Evolutionary conservation across 2,113 vertebrate genomes (phyloP).

Genomic region (Pangasianodon gigas): DNA sequence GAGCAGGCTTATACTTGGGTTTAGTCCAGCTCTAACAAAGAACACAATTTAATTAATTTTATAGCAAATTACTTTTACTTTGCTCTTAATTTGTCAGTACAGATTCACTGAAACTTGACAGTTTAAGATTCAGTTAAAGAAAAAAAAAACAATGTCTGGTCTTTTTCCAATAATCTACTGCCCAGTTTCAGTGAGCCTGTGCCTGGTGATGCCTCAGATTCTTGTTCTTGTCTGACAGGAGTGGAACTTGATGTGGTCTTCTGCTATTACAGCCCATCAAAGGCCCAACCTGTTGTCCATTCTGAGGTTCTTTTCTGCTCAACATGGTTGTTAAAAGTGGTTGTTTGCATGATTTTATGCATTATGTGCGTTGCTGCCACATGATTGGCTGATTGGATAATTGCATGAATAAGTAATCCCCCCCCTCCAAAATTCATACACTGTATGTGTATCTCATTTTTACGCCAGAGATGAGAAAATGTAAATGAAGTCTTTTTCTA

Average conservation of each 20-base stretch:
- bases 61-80: neutral
- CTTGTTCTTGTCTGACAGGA: neutral
- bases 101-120: neutral
- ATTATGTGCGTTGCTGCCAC: neutral
- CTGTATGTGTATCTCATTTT: neutral
- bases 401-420: neutral
- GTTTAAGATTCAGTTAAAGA: neutral
- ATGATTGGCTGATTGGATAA: neutral
- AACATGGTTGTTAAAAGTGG: neutral
- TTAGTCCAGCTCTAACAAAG: neutral
- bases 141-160: neutral
- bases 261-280: neutral
- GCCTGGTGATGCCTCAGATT: neutral
- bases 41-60: neutral
- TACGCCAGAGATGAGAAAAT: neutral
- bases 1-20: neutral
- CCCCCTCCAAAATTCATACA: neutral
- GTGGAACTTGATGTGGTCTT: too few species aligned
- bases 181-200: neutral
- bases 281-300: neutral
- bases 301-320: neutral
- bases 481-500: neutral
- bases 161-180: neutral
- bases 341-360: neutral
- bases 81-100: neutral